Evolutionary conservation across 2,797 vertebrate genomes (phyloP), one percentile per base, ranked within the genome.

Genomic region (Eulemur rubriventer): DNA sequence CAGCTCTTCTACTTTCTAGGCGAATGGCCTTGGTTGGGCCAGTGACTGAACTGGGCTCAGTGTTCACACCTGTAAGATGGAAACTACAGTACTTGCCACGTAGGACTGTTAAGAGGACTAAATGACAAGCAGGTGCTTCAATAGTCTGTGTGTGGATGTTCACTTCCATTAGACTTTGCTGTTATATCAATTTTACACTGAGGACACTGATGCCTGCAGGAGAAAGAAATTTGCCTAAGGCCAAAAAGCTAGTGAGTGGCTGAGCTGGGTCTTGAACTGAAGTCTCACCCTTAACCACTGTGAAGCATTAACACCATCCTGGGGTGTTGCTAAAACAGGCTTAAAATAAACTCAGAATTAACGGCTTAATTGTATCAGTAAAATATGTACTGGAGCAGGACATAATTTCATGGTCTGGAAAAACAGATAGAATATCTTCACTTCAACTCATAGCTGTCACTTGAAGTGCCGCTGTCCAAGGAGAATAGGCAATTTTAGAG

Each of bases 271-370:
- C 94, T 59, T 63, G 55, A 80, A 92, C 41, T 55, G 26, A 90
- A 57, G 65, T 50, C 82, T 91, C 6, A 1, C 48, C 57, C 38
- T 88, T 73, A 85, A 81, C 73, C 38, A 26, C 72, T 1, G 10
- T 50, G 63, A 89, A 84, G 72, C 52, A 38, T 61, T 70, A 89
- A 91, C 13, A 52, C 59, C 48, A 69, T 52, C 85, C 70, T 13
- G 30, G 41, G 35, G 87, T 85, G 50, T n/a, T 67, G 76, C 76
- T 91, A 78, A 95, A 96, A 95, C 22, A n/a, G 9, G 30, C 46
- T 13, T 28, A 88, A 91, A 95, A 96, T 92, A 91, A 97, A 95
- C 41, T 72, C 52, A 79, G 55, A 83, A 97, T 96, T 95, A 97
- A 93, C 55, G 78, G 82, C 91, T 96, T 96, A 91, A 96, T 96